A percentile compares a stretch with the other conserved stretches of the same genome.
phyloP scores from a whole-genome alignment of 2,113 vertebrate genomes.

The Paradisaea rubra region DNA sequence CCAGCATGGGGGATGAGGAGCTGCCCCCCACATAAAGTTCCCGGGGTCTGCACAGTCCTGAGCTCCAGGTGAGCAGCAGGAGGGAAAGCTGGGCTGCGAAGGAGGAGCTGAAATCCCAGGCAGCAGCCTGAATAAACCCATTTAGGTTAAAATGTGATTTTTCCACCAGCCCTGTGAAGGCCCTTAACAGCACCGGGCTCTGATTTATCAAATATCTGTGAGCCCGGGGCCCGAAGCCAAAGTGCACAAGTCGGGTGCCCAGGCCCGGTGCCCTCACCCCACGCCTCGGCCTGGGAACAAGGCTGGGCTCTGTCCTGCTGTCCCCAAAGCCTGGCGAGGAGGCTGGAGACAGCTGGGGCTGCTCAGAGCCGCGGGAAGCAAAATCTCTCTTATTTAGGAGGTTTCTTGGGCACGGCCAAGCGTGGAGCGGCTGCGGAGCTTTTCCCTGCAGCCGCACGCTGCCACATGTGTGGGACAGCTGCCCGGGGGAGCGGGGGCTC shows the following conservation, averaged over 20 bases:
- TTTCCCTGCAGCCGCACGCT: not conserved
- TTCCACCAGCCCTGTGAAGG: not conserved
- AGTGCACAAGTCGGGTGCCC: not conserved
- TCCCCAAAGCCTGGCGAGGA: not conserved
- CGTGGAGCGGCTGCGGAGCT: not conserved
- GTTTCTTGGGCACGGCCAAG: not conserved
- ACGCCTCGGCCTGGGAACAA: not conserved
- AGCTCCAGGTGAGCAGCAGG: not conserved
- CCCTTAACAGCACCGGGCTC: not conserved
- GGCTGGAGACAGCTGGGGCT: not conserved
- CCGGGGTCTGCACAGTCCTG: not conserved
- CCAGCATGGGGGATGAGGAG: rapidly evolving
- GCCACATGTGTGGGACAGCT: not conserved
- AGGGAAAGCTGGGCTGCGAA: rapidly evolving
- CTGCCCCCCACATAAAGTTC: not conserved
- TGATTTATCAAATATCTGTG: not conserved
- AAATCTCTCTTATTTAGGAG: not conserved
- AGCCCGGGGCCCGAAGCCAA: not conserved
- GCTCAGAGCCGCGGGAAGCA: not conserved
- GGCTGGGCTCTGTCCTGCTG: not conserved
- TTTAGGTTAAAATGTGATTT: not conserved
- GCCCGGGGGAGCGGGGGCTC: not conserved
- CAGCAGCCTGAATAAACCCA: not conserved
- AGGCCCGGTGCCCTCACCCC: not conserved
- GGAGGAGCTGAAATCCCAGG: not conserved